Evolutionary conservation across 2,797 vertebrate genomes (phyloP).

Genomic region (Megalops cyprinoides): DNA sequence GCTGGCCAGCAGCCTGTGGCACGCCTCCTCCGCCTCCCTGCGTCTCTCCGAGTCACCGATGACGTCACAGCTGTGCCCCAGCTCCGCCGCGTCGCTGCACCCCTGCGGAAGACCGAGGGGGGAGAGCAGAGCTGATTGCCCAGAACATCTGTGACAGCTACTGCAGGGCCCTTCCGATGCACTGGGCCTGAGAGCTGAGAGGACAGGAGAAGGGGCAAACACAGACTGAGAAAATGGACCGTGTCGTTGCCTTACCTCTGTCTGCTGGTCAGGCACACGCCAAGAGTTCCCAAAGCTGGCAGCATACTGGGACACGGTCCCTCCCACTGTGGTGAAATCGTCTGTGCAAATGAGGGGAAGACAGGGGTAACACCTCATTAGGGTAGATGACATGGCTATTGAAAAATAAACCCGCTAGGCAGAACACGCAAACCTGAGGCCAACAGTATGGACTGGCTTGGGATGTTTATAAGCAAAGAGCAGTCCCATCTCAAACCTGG

Average conservation of each 20-base stretch:
- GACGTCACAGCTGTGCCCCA: slow-evolving; percentile 68
- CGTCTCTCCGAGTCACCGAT: slow-evolving; percentile 41
- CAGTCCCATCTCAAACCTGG: neutral
- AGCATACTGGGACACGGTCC: slow-evolving; percentile 65
- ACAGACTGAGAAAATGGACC: neutral
- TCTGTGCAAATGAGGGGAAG: slow-evolving; percentile 64
- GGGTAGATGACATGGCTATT: neutral
- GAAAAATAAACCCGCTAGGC: neutral
- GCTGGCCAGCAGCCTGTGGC: slow-evolving; percentile 69
- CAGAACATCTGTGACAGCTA: neutral
- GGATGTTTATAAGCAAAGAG: neutral
- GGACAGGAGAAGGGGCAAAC: neutral
- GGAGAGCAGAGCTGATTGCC: neutral
- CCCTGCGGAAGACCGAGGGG: slow-evolving; percentile 47
- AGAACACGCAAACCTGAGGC: neutral
- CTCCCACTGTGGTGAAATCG: slow-evolving; percentile 75
- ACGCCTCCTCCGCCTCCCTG: slow-evolving; percentile 68
- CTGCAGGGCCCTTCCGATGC: neutral
- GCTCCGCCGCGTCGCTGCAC: slow-evolving; percentile 80
- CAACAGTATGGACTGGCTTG: neutral
- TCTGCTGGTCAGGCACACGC: slow-evolving; percentile 72
- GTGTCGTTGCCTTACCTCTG: slow-evolving; percentile 74
- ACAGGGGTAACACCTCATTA: neutral
- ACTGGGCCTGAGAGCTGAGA: neutral
- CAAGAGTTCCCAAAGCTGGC: slow-evolving; percentile 88